These are phyloP conservation scores for Pterocles burchelli DNA, from an alignment of 2,113 vertebrate genomes.

Conservation along the genomic window DNA sequence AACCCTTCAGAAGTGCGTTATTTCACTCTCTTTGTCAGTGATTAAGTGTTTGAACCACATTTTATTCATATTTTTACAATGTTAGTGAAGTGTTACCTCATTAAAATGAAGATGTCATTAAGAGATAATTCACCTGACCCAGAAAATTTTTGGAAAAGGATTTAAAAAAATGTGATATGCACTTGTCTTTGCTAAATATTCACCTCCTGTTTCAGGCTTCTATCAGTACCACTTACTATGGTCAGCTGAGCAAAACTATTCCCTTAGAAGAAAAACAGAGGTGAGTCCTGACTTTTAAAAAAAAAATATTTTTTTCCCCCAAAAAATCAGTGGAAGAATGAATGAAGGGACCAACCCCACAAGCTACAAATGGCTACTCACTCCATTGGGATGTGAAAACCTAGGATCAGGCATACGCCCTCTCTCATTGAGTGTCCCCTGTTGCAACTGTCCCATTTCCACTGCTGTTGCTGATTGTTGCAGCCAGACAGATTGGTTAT, in stretches of 20 bases:
- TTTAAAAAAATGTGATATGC: rapidly evolving
- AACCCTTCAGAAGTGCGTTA: not conserved
- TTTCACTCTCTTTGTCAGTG: not conserved
- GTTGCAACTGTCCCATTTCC: not conserved
- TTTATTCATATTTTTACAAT: not conserved
- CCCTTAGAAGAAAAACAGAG: not conserved
- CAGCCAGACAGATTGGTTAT: not conserved
- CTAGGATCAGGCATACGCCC: not conserved
- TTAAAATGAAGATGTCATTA: not conserved
- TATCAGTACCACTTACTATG: not conserved
- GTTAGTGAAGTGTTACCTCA: not conserved
- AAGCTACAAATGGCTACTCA: not conserved
- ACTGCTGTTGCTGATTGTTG: not conserved
- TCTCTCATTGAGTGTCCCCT: not conserved
- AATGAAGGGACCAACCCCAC: not conserved
- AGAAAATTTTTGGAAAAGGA: not conserved
- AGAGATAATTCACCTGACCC: not conserved
- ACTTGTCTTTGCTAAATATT: not conserved
- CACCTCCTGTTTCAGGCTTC: not conserved
- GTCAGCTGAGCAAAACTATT: not conserved
- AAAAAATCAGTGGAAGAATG: not conserved
- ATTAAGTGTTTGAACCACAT: not conserved
- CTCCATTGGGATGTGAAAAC: rapidly evolving
- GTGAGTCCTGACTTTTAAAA: not conserved
- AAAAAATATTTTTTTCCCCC: no score